phyloP scores from a whole-genome alignment of 2,113 vertebrate genomes.

The Phainopepla nitens region DNA sequence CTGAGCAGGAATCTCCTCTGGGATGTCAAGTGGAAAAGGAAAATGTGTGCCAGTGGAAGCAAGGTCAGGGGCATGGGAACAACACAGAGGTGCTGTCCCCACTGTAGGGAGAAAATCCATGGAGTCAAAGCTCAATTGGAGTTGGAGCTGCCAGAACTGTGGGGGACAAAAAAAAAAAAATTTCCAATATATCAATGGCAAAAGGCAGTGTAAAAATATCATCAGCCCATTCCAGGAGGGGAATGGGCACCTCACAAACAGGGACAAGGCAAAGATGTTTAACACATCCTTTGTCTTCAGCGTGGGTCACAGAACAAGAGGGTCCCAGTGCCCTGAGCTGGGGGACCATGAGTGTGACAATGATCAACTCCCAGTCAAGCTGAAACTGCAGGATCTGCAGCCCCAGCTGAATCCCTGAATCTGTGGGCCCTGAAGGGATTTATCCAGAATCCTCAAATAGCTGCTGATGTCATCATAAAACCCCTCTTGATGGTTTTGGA shows the following conservation, averaged over 20 bases:
- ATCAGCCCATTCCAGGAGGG: neutral
- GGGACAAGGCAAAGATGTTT: neutral
- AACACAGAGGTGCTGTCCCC: neutral
- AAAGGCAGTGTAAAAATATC: neutral
- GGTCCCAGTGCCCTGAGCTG: neutral
- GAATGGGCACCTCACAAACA: neutral
- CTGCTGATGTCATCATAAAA: neutral
- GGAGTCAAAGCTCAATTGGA: neutral
- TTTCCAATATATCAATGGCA: neutral
- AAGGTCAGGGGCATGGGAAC: neutral
- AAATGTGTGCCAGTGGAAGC: neutral
- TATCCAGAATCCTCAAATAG: neutral
- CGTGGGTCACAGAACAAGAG: neutral
- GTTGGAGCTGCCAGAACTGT: neutral
- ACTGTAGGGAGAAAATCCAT: accelerated
- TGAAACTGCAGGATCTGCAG: neutral
- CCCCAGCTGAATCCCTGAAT: neutral
- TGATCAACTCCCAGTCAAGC: neutral
- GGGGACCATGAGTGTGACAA: neutral
- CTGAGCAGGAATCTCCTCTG: neutral
- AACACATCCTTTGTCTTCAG: neutral
- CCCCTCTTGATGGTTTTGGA: neutral
- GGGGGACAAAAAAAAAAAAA: neutral
- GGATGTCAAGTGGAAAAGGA: neutral
- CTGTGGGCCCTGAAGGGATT: neutral